Base-by-base conservation (phyloP, 2,888 invertebrate genomes). In the Sarcophaga rosellei region DNA sequence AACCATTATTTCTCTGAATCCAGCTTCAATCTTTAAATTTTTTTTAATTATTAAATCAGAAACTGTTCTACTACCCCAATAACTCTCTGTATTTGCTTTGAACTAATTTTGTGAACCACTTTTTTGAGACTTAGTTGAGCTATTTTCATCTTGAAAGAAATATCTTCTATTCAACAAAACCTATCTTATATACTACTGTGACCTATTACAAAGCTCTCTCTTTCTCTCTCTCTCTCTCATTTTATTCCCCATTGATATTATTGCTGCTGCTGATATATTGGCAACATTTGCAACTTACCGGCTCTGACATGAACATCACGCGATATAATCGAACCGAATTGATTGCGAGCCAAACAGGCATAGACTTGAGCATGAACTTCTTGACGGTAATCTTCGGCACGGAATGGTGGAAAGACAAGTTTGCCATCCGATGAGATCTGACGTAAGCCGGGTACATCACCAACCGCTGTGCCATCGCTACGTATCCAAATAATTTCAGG, bases 281-380 rank as follows among this genome's bases (percentile, higher is more conserved):
- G 69, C 86, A 87, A 86, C 85, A 35, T 25, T 45, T 59, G 23
- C 65, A 87, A 92, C 92, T 95, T 95, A 99, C 99, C 99, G 94
- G 98, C 98, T 94, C 98, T 95, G 76, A 99, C 98, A 94, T 98
- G 97, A 92, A 98, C 98, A 93, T 98, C 97, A 78, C 98, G 95
- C 72, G 98, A 98, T 91, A 97, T 96, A 90, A 98, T 97, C 57
- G 97, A 96, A 88, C 98, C 99, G 89, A 97, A 97, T 81, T 96
- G 95, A 93, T 98, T 98, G 90, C 96, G 95, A 12, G 98, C 98
- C 89, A 97, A 94, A 93, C 99, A 99, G 89, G 97, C 96, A 94
- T 99, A 98, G 86, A 97, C 96, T 94, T 98, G 98, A 86, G 98
- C 97, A 93, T 99, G 98, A 69, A 98, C 97, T 93, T 98, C 97